Base-by-base conservation (phyloP, 2,797 vertebrate species). In the Tenualosa thibaudeaui region DNA sequence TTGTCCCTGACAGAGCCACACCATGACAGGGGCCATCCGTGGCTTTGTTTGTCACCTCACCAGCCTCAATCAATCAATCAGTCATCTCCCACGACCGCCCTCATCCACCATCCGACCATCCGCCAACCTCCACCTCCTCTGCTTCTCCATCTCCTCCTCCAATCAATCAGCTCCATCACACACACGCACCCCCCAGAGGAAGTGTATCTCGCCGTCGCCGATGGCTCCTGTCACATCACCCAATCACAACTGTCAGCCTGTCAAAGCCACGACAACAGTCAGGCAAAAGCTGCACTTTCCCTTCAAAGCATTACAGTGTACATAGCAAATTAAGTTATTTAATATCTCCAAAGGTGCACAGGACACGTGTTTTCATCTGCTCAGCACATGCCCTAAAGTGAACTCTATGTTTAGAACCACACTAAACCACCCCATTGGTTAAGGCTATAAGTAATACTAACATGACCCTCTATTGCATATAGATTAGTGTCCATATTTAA, bases 1-100 rank as follows among this genome's bases (percentile, higher is more conserved):
- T 94, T 93, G 94, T 92, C 92, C 92, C 89, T 94, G 94, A 94
- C 94, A 94, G 93, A 89, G 89, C 92, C 91, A 92, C 93, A 93
- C 93, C 92, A 93, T 93, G 92, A 95, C 93, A 91, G 92, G 68
- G 68, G 91, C 90, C 88, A 86, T 90, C 89, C 88, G 89, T 89
- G 90, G 92, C 92, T 93, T 92, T 93, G 92, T 93, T 94, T 94
- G 93, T 95, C 94, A 94, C 93, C 94, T 92, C 93, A 75, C 68
- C 68, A 75, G 68, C 68, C 93, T 92, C 92, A 93, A 92, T 93
- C 93, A 92, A 94, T 94, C 92, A 94, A 95, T 95, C 94, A 94
- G 94, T 95, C 94, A 95, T 94, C 93, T 93, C 92, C 92, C 40
- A 37, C 68, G 43, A 5, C 68, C 5, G 31, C 91, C 90, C 89